Evolutionary conservation across 2,888 invertebrate genomes (phyloP).

Genomic region (Caenorhabditis sinica): DNA sequence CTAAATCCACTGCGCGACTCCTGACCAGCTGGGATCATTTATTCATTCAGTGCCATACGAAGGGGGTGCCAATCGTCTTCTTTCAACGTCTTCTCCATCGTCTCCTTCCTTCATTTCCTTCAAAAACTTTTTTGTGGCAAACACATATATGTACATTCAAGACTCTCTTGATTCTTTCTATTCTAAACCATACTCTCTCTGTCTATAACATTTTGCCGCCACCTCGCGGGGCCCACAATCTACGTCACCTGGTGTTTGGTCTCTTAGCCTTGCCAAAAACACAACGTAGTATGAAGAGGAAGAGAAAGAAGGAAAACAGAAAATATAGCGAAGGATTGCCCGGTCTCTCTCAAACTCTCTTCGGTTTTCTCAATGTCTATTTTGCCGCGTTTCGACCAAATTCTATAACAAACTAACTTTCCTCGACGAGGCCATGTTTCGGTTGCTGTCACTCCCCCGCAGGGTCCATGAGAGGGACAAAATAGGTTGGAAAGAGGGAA

Average conservation of each 20-base stretch:
- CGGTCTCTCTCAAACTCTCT: not conserved
- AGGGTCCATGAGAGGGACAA: slow-evolving; percentile 19
- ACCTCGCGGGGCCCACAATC: slow-evolving; percentile 27
- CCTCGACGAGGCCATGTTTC: slow-evolving; percentile 30
- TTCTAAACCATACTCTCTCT: slow-evolving; percentile 17
- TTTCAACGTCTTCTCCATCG: not conserved
- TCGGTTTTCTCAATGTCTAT: not conserved
- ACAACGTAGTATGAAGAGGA: slow-evolving; percentile 32
- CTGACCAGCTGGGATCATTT: slow-evolving; percentile 29
- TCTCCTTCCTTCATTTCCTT: slow-evolving; percentile 9
- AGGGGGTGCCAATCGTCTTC: slow-evolving; percentile 38
- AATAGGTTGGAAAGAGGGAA: not conserved
- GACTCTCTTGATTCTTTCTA: slow-evolving; percentile 39
- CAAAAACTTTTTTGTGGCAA: slow-evolving; percentile 40
- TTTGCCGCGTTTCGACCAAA: slow-evolving; percentile 45
- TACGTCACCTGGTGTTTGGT: slow-evolving; percentile 68
- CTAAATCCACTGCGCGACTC: slow-evolving; percentile 18
- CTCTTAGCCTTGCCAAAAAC: slow-evolving; percentile 43
- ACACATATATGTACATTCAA: slow-evolving; percentile 43
- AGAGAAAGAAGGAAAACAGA: not conserved
- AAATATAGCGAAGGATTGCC: slow-evolving; percentile 20
- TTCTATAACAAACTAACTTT: slow-evolving; percentile 65
- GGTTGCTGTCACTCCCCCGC: slow-evolving; percentile 53
- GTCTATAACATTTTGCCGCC: slow-evolving; percentile 20
- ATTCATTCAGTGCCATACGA: slow-evolving; percentile 31